These are phyloP conservation scores for Trissoscelio sp. DNA, from an alignment of 2,888 invertebrate genomes.

Conservation along the genomic window DNA sequence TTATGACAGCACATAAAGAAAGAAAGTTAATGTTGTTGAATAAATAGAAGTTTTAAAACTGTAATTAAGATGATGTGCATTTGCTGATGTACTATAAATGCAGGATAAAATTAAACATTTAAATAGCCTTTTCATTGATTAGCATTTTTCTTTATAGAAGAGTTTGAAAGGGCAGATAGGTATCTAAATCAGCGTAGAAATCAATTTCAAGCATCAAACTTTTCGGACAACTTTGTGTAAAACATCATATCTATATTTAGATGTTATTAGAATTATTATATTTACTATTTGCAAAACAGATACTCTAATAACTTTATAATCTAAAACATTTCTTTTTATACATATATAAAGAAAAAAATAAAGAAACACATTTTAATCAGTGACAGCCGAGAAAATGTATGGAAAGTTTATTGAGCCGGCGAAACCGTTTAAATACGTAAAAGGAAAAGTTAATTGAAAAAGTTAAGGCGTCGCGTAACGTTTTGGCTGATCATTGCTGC, in stretches of 20 bases:
- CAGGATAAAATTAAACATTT: slow-evolving; percentile 17
- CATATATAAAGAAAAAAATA: too few relatives aligned
- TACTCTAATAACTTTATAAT: too few relatives aligned
- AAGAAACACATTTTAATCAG: slow-evolving; percentile 45
- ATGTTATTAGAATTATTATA: too few relatives aligned
- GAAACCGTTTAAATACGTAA: slow-evolving; percentile 48
- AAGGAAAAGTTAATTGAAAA: slow-evolving; percentile 55
- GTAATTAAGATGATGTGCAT: background rate
- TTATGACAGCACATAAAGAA: too few relatives aligned
- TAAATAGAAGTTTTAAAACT: too few relatives aligned
- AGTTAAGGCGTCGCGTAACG: slow-evolving; percentile 40
- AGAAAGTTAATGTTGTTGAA: too few relatives aligned
- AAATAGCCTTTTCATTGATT: slow-evolving; percentile 29
- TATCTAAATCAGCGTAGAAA: slow-evolving; percentile 1
- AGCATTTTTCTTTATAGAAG: slow-evolving; percentile 12
- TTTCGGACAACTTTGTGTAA: too few relatives aligned
- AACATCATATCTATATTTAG: too few relatives aligned
- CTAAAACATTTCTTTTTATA: too few relatives aligned
- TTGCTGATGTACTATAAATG: background rate
- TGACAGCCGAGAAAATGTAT: slow-evolving; percentile 33
- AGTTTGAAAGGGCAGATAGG: slow-evolving; percentile 7
- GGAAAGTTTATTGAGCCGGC: slow-evolving; percentile 41
- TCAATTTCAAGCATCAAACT: slow-evolving; percentile 13
- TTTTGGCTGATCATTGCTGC: slow-evolving; percentile 10
- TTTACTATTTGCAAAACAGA: too few relatives aligned